These are phyloP conservation scores for Microcaecilia unicolor DNA, from an alignment of 2,797 vertebrate species.

Conservation along the genomic window DNA sequence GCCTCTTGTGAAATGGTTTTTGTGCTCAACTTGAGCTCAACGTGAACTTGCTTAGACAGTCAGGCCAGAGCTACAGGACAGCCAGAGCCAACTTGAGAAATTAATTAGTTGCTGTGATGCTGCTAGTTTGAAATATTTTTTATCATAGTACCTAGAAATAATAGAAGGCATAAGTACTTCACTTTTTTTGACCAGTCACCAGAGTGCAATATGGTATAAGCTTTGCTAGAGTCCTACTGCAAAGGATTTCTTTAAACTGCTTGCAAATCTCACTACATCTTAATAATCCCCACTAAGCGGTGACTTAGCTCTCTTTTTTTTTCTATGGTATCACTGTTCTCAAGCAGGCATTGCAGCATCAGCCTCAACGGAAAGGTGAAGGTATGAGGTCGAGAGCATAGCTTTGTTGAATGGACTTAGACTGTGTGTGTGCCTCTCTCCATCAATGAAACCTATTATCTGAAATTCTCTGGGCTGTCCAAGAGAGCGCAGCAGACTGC, in stretches of 20 bases:
- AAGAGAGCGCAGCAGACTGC: background rate
- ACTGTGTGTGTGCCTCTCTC: constrained; percentile 4
- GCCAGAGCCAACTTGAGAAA: constrained; percentile 31
- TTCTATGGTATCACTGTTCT: background rate
- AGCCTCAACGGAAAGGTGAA: constrained; percentile 2
- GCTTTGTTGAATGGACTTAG: constrained; percentile 1
- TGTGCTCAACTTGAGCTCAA: constrained; percentile 29
- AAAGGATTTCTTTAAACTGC: no score
- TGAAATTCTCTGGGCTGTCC: background rate
- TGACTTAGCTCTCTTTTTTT: constrained; percentile 1
- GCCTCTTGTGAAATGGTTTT: constrained; percentile 29
- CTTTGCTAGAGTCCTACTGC: no score
- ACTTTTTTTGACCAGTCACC: constrained; percentile 16
- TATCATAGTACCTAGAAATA: no score
- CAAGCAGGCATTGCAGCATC: background rate
- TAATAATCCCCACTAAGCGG: no score
- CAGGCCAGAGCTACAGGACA: constrained; percentile 14
- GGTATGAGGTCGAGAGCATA: constrained; percentile 4
- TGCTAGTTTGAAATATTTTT: background rate
- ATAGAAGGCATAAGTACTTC: no score
- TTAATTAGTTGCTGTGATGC: constrained; percentile 5
- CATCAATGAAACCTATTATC: background rate
- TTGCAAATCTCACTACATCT: no score
- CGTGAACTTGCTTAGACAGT: constrained; percentile 31
- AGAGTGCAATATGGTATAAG: constrained; percentile 12